phyloP scores from a whole-genome alignment of 1,140 invertebrate genomes.

The Heterodera carotae region DNA sequence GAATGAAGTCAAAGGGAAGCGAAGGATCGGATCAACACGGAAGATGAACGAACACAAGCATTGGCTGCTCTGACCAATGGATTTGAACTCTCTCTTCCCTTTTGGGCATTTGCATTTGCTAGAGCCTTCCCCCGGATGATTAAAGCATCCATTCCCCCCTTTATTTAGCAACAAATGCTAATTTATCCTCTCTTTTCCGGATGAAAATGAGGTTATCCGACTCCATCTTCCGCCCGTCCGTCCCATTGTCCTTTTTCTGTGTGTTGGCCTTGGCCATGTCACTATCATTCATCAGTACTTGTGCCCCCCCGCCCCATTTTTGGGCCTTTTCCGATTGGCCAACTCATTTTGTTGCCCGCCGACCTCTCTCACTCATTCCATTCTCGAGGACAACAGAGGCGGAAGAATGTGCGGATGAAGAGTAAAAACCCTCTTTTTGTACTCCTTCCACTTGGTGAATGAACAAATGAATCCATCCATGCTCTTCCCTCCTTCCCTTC shows the following conservation, averaged over 20 bases:
- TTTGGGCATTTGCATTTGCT: not conserved
- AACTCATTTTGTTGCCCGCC: not conserved
- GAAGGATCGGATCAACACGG: not conserved
- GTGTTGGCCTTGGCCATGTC: not conserved
- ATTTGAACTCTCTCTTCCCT: too few relatives aligned
- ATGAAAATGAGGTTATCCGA: too few relatives aligned
- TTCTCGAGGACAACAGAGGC: not conserved
- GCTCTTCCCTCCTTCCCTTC: too few relatives aligned
- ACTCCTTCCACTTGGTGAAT: not conserved
- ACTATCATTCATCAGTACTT: too few relatives aligned
- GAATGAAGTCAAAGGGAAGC: not conserved
- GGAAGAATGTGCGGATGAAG: not conserved
- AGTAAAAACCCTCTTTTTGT: not conserved
- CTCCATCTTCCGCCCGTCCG: not conserved
- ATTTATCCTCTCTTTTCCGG: not conserved
- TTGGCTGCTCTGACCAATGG: too few relatives aligned
- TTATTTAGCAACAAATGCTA: too few relatives aligned
- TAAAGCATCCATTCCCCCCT: not conserved
- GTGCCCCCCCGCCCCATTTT: not conserved
- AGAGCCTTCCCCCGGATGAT: not conserved
- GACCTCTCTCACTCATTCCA: not conserved
- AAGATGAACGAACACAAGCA: not conserved
- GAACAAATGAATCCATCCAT: not conserved
- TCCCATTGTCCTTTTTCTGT: not conserved
- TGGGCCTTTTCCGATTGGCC: not conserved